phyloP scores from a whole-genome alignment of 2,113 vertebrate species.

The Eulacestoma nigropectus region DNA sequence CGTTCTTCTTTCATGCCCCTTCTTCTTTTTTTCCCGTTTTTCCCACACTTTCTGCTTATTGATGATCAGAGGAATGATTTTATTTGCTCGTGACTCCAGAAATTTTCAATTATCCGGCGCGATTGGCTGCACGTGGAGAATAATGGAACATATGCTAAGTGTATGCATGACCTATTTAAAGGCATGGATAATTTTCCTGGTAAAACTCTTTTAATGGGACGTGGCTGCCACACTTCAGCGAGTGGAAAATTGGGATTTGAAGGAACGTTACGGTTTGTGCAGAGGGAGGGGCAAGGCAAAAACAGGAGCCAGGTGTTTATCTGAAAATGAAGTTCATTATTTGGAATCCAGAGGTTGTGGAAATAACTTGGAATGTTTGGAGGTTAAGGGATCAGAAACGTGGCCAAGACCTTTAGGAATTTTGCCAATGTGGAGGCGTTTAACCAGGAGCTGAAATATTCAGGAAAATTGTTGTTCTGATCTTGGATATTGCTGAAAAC shows the following conservation, averaged over 20 bases:
- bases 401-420: neutral
- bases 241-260: slow-evolving; percentile 32
- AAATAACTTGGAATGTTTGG: neutral
- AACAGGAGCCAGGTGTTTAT: neutral
- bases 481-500: neutral
- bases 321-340: neutral
- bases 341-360: neutral
- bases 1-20: neutral
- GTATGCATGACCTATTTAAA: slow-evolving; percentile 63
- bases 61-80: neutral
- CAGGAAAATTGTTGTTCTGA: too few species aligned
- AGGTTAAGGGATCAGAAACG: neutral
- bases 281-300: neutral
- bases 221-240: slow-evolving; percentile 2
- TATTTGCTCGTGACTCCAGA: neutral
- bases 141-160: slow-evolving; percentile 48
- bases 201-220: slow-evolving; percentile 10
- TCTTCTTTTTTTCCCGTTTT: neutral
- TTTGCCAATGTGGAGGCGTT: neutral
- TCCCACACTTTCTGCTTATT: neutral
- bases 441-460: neutral
- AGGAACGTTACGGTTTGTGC: neutral
- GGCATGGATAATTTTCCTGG: slow-evolving; percentile 36
- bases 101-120: neutral
- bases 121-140: slow-evolving; percentile 1